A percentile compares a stretch with the other conserved stretches of the same genome.
These are phyloP conservation scores for Drosophila villosipedis DNA, from an alignment of 2,888 invertebrate genomes.

Conservation along the genomic window DNA sequence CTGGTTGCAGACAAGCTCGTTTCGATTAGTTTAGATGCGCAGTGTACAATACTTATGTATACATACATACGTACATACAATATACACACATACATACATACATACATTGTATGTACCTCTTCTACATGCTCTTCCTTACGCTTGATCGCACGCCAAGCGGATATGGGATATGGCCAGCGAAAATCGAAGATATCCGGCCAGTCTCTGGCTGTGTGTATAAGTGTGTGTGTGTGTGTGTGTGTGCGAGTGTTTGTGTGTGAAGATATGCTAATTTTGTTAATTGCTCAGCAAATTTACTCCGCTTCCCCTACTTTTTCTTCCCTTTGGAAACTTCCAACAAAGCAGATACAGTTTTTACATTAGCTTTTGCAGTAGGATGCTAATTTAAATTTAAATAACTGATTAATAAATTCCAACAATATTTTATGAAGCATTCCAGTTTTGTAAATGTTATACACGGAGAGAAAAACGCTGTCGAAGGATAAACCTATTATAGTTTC, in stretches of 20 bases:
- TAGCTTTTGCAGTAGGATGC: background rate
- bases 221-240: background rate
- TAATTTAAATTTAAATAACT: background rate
- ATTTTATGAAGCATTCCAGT: background rate
- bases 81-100: background rate
- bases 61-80: background rate
- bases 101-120: background rate
- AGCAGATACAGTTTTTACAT: background rate
- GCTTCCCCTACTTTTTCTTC: background rate
- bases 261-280: constrained; percentile 18
- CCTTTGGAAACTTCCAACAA: background rate
- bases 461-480: background rate
- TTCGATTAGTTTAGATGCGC: constrained; percentile 24
- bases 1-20: constrained; percentile 23
- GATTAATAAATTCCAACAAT: constrained; percentile 1
- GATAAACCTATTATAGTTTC: background rate
- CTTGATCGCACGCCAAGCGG: constrained; percentile 60
- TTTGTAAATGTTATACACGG: background rate
- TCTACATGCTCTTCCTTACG: constrained; percentile 27
- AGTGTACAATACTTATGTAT: constrained; percentile 1
- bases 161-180: constrained; percentile 62
- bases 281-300: background rate
- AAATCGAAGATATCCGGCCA: constrained; percentile 73
- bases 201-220: constrained; percentile 3
- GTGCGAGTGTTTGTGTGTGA: background rate